Conservation (phyloP, 1,140 invertebrate genomes). For the Telenomus remus region DNA sequence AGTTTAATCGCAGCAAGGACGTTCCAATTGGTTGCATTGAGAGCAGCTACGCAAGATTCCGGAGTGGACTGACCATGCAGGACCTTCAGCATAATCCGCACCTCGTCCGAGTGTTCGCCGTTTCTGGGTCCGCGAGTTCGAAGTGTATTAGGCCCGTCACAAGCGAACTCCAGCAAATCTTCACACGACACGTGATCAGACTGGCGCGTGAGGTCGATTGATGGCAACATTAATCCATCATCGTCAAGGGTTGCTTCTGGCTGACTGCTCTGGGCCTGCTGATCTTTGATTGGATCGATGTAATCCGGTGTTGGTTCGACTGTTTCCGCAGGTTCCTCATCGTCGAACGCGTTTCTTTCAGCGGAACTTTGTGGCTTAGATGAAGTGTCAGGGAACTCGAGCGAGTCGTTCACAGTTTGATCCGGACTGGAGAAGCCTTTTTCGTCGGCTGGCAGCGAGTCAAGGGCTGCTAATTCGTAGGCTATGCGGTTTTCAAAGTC, state of each 20-base stretch:
- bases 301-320: constrained; percentile 24
- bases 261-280: constrained; percentile 6
- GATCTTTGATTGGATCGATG: constrained; percentile 18
- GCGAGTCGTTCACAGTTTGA: constrained; percentile 64
- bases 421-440: constrained; percentile 55
- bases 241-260: constrained; percentile 5
- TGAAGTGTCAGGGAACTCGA: constrained; percentile 57
- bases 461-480: constrained; percentile 80
- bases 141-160: constrained; percentile 83
- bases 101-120: constrained; percentile 91
- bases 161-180: constrained; percentile 92
- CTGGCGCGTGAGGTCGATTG: constrained; percentile 67
- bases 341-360: neutral
- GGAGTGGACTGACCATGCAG: constrained; percentile 87
- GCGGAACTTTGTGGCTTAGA: neutral
- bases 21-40: constrained; percentile 92
- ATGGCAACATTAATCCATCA: constrained; percentile 32
- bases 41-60: constrained; percentile 85
- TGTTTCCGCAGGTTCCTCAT: constrained; percentile 1
- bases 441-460: constrained; percentile 73
- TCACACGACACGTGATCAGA: constrained; percentile 92
- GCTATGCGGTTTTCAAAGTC: constrained; percentile 79
- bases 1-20: constrained; percentile 92
- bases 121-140: constrained; percentile 82
- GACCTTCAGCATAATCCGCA: constrained; percentile 92